Base-by-base conservation (phyloP, 2,888 invertebrate genomes). In the Itoplectis maculator region DNA sequence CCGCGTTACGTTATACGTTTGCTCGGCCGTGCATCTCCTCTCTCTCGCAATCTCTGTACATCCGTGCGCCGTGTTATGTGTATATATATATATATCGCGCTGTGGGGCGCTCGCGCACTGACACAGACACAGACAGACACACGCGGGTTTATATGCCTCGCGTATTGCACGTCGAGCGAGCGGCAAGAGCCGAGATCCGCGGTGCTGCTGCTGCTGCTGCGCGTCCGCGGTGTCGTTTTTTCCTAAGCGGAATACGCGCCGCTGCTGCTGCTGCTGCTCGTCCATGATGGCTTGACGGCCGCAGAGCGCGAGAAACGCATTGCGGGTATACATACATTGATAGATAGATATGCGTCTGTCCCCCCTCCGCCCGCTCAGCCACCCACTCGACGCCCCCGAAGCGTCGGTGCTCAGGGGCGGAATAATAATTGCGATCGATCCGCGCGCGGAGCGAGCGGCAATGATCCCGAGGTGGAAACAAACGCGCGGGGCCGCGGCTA, bases 1-100 rank as follows among this genome's bases (percentile, higher is more conserved):
- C 89, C 89, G 88, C 92, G 91, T 91, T 90, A 89, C 90, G 90
- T 90, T 89, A 85, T 87, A 91, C 90, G 90, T 91, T 89, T 89
- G 90, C 89, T 89, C 89, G 89, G 87, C 89, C 88, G 90, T 90
- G 90, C 90, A 90, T 91, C 90, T 91, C 89, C 87, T 18, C 66
- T 15, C 40, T 76, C 68, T 63, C 35, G 66, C 75, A 79, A 82
- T 81, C 79, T 81, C 73, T 76, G 73, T 69, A 45, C 61, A 65
- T 47, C 56, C 29, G 29, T 5, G 5, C 29, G 29, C n/a, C n/a
- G 29, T 29, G n/a, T 29, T 29, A 5, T 29, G 29, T 29, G 29
- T 29, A 29, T 29, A 29, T 29, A 29, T 29, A 29, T 68, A 59
- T 72, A 37, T 76, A 63, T 54, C n/a, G n/a, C 75, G 66, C 59